Evolutionary conservation across 1,140 invertebrate species (phyloP).

Genomic region (Cyclina sinensis): DNA sequence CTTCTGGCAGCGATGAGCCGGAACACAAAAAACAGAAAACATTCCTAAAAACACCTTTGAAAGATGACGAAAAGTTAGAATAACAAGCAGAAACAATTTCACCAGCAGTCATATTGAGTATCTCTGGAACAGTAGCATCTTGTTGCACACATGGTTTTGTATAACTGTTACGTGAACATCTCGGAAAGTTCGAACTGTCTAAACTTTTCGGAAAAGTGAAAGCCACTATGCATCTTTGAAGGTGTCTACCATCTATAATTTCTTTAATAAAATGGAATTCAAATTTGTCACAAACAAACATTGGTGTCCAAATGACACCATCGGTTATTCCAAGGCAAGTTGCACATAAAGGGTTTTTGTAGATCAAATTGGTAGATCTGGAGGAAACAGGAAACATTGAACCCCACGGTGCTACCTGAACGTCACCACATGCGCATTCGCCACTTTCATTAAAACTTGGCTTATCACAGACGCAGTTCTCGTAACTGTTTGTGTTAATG

Average conservation of each 20-base stretch:
- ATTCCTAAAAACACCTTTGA: neutral
- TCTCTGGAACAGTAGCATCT: neutral
- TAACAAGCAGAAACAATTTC: neutral
- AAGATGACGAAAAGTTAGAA: neutral
- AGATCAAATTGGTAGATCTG: neutral
- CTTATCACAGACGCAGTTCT: neutral
- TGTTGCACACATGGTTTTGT: neutral
- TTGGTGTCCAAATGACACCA: neutral
- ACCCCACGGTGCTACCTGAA: neutral
- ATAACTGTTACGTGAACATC: neutral
- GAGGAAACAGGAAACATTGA: slow-evolving; percentile 8
- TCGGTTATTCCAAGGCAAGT: neutral
- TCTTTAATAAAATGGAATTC: no score
- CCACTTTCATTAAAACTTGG: neutral
- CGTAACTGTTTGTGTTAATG: no score
- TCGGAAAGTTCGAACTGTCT: neutral
- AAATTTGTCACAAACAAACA: no score
- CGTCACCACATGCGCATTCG: neutral
- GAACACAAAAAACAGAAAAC: neutral
- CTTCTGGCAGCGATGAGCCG: neutral
- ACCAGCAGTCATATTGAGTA: neutral
- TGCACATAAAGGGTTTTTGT: neutral
- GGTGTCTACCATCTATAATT: neutral
- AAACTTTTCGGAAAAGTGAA: neutral
- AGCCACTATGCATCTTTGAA: neutral